phyloP scores from a whole-genome alignment of 2,888 invertebrate species.

The Napeogenes inachia region DNA sequence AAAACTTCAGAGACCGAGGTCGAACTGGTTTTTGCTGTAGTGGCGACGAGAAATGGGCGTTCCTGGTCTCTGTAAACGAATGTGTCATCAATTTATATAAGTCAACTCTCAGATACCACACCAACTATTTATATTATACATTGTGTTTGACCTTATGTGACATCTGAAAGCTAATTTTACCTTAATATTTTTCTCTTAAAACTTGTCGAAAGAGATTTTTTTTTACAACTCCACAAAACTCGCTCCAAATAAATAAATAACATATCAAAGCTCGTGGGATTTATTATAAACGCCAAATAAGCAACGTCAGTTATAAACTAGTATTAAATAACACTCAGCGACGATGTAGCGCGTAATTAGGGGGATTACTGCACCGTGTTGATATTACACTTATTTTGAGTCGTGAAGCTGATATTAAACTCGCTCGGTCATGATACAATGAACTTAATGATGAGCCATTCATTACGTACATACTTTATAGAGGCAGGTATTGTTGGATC shows the following conservation, averaged over 20 bases:
- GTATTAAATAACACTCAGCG: background rate
- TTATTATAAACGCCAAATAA: too few species aligned
- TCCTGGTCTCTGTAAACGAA: slow-evolving; percentile 7
- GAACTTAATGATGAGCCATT: background rate
- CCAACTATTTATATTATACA: too few species aligned
- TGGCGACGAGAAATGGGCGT: slow-evolving; percentile 46
- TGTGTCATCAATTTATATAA: slow-evolving; percentile 3
- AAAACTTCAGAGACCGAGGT: slow-evolving; percentile 21
- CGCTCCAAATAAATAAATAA: too few species aligned
- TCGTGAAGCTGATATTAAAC: background rate
- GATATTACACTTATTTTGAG: background rate
- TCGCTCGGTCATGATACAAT: background rate
- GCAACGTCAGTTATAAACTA: slow-evolving; percentile 1
- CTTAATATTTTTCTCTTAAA: background rate
- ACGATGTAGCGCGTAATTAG: background rate
- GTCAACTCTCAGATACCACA: background rate
- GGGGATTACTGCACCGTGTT: slow-evolving; percentile 5
- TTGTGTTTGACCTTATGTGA: background rate
- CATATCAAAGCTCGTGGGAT: too few species aligned
- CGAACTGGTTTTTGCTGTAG: slow-evolving; percentile 42
- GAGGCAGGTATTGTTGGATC: too few species aligned
- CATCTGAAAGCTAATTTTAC: background rate
- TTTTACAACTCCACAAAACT: too few species aligned
- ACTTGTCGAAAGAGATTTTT: too few species aligned
- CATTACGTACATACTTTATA: background rate